These are phyloP conservation scores for Tinea semifulvella DNA, from an alignment of 2,888 invertebrate genomes.

Conservation along the genomic window DNA sequence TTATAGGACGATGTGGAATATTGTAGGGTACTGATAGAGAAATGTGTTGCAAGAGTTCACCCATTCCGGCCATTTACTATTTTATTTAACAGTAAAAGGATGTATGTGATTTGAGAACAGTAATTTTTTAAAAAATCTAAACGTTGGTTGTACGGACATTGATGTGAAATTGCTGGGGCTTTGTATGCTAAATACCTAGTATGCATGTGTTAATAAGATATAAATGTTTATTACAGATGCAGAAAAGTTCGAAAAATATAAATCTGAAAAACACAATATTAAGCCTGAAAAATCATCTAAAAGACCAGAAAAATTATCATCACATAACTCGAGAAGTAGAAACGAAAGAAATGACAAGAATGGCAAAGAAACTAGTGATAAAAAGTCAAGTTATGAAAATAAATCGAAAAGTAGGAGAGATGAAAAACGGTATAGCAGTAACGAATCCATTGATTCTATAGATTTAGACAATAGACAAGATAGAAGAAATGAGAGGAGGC, in stretches of 20 bases:
- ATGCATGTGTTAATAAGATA: neutral
- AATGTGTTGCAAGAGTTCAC: too few relatives aligned
- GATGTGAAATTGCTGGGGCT: too few relatives aligned
- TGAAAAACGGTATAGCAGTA: slow-evolving; percentile 19
- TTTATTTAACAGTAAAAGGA: too few relatives aligned
- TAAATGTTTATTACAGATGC: slow-evolving; percentile 64
- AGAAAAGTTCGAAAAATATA: slow-evolving; percentile 76
- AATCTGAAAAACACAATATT: slow-evolving; percentile 25
- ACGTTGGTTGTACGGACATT: too few relatives aligned
- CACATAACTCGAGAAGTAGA: slow-evolving; percentile 21
- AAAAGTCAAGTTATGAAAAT: slow-evolving; percentile 29
- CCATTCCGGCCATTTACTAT: too few relatives aligned
- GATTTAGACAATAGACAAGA: neutral
- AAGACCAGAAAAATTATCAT: slow-evolving; percentile 25
- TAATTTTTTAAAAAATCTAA: too few relatives aligned
- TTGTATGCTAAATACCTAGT: neutral
- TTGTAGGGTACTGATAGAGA: too few relatives aligned
- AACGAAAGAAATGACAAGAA: slow-evolving; percentile 5
- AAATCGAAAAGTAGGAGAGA: slow-evolving; percentile 18
- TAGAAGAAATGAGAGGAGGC: slow-evolving; percentile 11
- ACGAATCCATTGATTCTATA: slow-evolving; percentile 20
- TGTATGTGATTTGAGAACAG: too few relatives aligned
- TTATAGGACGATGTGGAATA: too few relatives aligned
- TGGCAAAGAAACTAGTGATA: slow-evolving; percentile 22
- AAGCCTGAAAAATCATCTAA: slow-evolving; percentile 29